Base-by-base conservation (phyloP, 2,888 invertebrate species). In the Arge pagana region DNA sequence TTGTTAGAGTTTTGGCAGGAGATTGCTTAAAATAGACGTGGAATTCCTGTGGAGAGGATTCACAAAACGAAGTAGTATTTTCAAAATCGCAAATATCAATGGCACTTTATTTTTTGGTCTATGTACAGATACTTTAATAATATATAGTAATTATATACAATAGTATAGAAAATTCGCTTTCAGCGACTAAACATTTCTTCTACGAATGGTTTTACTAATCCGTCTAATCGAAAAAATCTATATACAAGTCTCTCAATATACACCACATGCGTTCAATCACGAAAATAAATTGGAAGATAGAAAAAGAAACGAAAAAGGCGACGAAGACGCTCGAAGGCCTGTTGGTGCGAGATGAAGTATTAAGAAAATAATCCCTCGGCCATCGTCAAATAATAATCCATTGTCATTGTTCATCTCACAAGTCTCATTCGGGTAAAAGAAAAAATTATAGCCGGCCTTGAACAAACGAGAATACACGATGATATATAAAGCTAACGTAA, bases 81-180 rank as follows among this genome's bases (percentile, higher is more conserved):
- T 18, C n/a, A 19, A 21, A 19, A 37, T 35, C 45, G 48, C 56
- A 66, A 67, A 63, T 64, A 53, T 66, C 57, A 70, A 72, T 74
- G 70, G 70, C 70, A 70, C 69, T 74, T 74, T 72, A 71, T 70
- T 37, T 73, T 50, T 48, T 62, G 61, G 33, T 66, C 55, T 74
- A 74, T 74, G 62, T 74, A 74, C 74, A 74, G 60, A 72, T 69
- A 65, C 60, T 55, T 36, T 48, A 36, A 63, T 51, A 42, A 33
- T 18, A 26, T 39, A 59, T 58, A 62, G 52, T 36, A 35, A 40
- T 31, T 63, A 65, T 63, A 64, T 62, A 68, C 65, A 61, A 30
- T 11, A 15, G 11, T 13, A 30, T 42, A 10, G n/a, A 42, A 13
- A 16, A 42, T 19, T 42, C 28, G 26, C 30, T 30, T 11, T 42